These are phyloP conservation scores for Smithornis capensis DNA, from an alignment of 2,113 vertebrate genomes.

Conservation along the genomic window DNA sequence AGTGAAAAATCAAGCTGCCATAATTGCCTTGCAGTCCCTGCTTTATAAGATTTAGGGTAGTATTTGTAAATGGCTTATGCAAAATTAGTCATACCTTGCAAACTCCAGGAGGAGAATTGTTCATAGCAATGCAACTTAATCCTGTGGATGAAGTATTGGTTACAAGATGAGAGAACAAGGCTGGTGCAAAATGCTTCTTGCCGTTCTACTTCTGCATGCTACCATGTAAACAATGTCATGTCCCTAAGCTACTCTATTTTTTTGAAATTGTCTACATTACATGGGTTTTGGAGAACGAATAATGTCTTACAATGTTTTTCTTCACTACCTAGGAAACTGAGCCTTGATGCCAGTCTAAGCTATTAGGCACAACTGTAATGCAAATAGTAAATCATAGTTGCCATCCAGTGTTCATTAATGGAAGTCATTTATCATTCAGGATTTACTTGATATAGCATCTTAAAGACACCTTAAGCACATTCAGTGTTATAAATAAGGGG, in stretches of 20 bases:
- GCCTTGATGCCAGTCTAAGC: background rate
- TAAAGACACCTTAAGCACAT: background rate
- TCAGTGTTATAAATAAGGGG: background rate
- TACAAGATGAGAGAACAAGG: background rate
- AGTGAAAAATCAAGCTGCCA: background rate
- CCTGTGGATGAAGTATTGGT: background rate
- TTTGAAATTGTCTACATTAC: background rate
- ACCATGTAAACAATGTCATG: background rate
- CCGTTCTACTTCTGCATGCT: background rate
- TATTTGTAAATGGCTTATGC: constrained; percentile 1
- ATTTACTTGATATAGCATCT: background rate
- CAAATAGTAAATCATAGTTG: background rate
- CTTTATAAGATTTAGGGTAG: background rate
- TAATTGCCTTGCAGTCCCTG: background rate
- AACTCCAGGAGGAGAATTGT: background rate
- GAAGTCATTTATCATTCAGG: background rate
- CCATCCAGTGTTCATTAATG: background rate
- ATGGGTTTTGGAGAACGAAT: background rate
- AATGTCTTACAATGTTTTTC: background rate
- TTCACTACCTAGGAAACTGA: background rate
- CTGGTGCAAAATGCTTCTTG: background rate
- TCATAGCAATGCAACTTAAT: background rate
- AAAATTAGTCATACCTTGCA: background rate
- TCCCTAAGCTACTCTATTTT: background rate
- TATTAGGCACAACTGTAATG: background rate